Evolutionary conservation across 2,888 invertebrate genomes (phyloP).

Genomic region (Trilocha varians): DNA sequence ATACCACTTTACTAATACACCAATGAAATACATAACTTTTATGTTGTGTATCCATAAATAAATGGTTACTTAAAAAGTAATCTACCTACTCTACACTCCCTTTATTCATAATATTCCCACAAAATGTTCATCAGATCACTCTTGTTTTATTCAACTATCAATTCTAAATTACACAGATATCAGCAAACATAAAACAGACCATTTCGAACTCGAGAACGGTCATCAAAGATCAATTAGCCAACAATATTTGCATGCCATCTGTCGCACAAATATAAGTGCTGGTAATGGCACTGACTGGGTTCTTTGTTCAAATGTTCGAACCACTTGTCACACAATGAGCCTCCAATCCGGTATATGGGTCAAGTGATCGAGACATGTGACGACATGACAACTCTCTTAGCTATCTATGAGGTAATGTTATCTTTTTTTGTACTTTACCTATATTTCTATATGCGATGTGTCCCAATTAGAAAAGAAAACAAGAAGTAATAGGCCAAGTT

Average conservation of each 20-base stretch:
- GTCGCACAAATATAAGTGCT: constrained; percentile 24
- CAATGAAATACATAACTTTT: no score
- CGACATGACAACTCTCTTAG: constrained; percentile 24
- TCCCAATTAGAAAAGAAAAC: no score
- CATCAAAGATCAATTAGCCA: constrained; percentile 11
- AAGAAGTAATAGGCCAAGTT: no score
- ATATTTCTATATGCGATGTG: no score
- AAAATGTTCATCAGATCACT: background rate
- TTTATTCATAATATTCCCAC: no score
- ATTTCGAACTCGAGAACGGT: constrained; percentile 2
- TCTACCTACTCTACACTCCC: no score
- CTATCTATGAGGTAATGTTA: no score
- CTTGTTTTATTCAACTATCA: background rate
- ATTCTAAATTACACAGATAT: background rate
- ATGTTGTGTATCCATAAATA: no score
- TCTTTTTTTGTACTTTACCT: no score
- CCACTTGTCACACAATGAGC: constrained; percentile 39
- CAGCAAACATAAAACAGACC: background rate
- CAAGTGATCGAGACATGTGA: constrained; percentile 32
- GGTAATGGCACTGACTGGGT: constrained; percentile 34
- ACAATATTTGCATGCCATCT: constrained; percentile 25
- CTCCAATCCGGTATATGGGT: constrained; percentile 31
- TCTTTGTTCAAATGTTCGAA: constrained; percentile 19
- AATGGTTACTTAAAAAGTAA: no score
- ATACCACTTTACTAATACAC: no score